Conservation (phyloP, 2,797 vertebrate species). For the Melanotaenia pygmaea region DNA sequence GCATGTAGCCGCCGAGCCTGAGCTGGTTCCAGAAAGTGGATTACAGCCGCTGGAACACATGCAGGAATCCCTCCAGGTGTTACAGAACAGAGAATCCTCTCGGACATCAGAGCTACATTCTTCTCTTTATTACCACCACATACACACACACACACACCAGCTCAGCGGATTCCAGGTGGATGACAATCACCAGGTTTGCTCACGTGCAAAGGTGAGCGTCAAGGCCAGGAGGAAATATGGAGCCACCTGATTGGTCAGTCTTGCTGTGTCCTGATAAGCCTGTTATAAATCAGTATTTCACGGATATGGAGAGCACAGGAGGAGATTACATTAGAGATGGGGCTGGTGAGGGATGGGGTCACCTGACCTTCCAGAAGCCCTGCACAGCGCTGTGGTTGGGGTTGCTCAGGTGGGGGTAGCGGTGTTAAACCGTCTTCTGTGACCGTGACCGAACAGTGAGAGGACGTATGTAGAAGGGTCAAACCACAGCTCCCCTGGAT, state of each 20-base stretch:
- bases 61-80: slow-evolving; percentile 71
- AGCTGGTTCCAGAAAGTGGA: slow-evolving; percentile 49
- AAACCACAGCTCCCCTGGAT: too few species aligned
- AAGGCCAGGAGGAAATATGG: slow-evolving; percentile 38
- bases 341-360: slow-evolving; percentile 18
- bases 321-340: slow-evolving; percentile 47
- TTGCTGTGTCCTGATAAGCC: not conserved
- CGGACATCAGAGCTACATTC: slow-evolving; percentile 71
- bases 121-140: slow-evolving; percentile 79
- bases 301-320: slow-evolving; percentile 26
- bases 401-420: slow-evolving; percentile 52
- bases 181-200: slow-evolving; percentile 57
- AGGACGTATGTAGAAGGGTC: too few species aligned
- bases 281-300: slow-evolving; percentile 67
- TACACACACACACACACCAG: slow-evolving; percentile 14
- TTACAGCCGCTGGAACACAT: slow-evolving; percentile 49
- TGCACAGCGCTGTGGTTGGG: not conserved
- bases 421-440: too few species aligned
- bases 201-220: slow-evolving; percentile 62
- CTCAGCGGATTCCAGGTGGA: slow-evolving; percentile 73
- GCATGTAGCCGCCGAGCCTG: not conserved
- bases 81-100: slow-evolving; percentile 36
- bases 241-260: slow-evolving; percentile 25
- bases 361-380: slow-evolving; percentile 57
- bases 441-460: too few species aligned